A percentile compares a stretch with the other conserved stretches of the same genome.
Conservation (phyloP, 2,888 invertebrate species). For the Catocala fraxini region DNA sequence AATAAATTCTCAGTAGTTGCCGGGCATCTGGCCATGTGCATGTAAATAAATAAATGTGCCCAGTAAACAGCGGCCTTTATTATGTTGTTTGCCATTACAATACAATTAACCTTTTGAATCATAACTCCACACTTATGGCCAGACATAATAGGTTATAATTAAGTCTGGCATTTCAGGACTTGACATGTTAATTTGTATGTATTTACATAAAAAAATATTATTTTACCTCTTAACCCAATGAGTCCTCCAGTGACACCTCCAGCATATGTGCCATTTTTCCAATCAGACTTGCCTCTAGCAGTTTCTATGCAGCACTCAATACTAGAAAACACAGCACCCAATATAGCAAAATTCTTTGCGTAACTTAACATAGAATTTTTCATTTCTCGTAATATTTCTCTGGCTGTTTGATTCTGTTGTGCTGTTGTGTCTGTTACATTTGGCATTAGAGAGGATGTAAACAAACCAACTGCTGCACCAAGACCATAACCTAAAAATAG, state of each 20-base stretch:
- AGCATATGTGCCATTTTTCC: constrained; percentile 98
- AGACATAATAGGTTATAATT: too few species aligned
- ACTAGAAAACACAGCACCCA: constrained; percentile 97
- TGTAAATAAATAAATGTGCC: too few species aligned
- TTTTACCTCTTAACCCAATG: constrained; percentile 92
- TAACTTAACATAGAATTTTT: constrained; percentile 96
- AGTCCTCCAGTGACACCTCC: constrained; percentile 98
- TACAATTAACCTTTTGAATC: too few species aligned
- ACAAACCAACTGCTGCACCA: constrained; percentile 98
- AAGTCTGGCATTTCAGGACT: too few species aligned
- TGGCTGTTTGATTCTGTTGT: constrained; percentile 92
- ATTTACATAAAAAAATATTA: too few species aligned
- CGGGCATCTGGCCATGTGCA: too few species aligned
- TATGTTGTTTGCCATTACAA: too few species aligned
- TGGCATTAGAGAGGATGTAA: constrained; percentile 98
- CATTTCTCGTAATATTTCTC: constrained; percentile 97
- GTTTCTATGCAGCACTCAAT: constrained; percentile 98
- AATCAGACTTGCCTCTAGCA: constrained; percentile 97
- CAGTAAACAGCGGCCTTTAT: too few species aligned
- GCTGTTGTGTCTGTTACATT: constrained; percentile 90
- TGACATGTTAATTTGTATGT: not conserved
- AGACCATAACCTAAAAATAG: constrained; percentile 93
- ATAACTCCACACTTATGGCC: too few species aligned
- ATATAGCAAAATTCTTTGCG: constrained; percentile 98
- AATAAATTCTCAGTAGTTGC: too few species aligned